Conservation (phyloP, 2,797 vertebrate species). For the Acrocephalus scirpaceus region DNA sequence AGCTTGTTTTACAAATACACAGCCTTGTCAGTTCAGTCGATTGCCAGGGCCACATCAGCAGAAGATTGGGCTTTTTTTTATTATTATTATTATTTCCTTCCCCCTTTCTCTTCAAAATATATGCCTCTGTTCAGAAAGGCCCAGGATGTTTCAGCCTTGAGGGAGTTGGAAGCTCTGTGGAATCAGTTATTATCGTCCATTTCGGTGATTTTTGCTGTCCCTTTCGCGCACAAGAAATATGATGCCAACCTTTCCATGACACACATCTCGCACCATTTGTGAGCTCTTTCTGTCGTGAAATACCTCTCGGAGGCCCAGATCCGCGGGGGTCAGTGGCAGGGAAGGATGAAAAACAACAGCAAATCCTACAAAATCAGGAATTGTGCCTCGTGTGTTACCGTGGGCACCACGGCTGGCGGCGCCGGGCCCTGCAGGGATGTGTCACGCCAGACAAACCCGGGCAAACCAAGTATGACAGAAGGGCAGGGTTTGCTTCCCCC, state of each 20-base stretch:
- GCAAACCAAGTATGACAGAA: background rate
- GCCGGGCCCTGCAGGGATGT: background rate
- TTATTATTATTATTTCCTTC: background rate
- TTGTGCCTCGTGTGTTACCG: background rate
- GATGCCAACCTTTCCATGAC: slow-evolving; percentile 11
- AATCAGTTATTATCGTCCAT: slow-evolving; percentile 54
- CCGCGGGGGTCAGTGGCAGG: background rate
- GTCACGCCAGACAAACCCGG: background rate
- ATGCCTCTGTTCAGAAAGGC: slow-evolving; percentile 46
- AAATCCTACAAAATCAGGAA: slow-evolving; percentile 9
- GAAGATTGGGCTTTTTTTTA: slow-evolving; percentile 23
- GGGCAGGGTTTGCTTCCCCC: background rate
- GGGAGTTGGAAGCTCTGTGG: slow-evolving; percentile 43
- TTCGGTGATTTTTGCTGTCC: slow-evolving; percentile 38
- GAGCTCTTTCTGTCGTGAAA: slow-evolving; percentile 34
- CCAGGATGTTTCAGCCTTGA: slow-evolving; percentile 61
- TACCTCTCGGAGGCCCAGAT: background rate
- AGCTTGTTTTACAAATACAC: slow-evolving; percentile 71
- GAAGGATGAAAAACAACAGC: slow-evolving; percentile 28
- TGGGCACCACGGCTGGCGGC: background rate
- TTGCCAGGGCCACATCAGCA: slow-evolving; percentile 52
- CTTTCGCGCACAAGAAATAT: slow-evolving; percentile 26
- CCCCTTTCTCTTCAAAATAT: slow-evolving; percentile 20
- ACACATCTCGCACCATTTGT: slow-evolving; percentile 13
- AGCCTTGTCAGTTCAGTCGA: slow-evolving; percentile 27